These are phyloP conservation scores for Panulirus ornatus DNA, from an alignment of 1,140 invertebrate genomes.

Conservation along the genomic window DNA sequence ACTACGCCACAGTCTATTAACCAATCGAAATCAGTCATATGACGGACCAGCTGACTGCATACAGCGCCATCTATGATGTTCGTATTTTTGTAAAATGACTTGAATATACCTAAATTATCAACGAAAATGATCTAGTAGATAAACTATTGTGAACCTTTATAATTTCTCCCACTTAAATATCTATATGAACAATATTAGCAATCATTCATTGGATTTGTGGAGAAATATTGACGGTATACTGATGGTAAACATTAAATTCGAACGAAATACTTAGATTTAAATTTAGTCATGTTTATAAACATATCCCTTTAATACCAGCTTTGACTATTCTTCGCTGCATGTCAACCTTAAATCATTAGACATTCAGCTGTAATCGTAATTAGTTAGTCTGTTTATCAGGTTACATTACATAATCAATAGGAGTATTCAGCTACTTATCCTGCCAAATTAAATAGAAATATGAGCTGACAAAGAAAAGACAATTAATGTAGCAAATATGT, in stretches of 20 bases:
- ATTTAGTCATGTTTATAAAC: too few species aligned
- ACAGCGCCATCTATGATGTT: slow-evolving; percentile 59
- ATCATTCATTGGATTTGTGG: not conserved
- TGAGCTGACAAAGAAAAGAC: too few species aligned
- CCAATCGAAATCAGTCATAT: slow-evolving; percentile 61
- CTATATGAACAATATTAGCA: not conserved
- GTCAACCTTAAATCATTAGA: too few species aligned
- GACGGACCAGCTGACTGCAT: slow-evolving; percentile 67
- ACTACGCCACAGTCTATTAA: not conserved
- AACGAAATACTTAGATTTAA: not conserved
- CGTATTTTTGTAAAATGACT: slow-evolving; percentile 1
- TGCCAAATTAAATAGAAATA: too few species aligned
- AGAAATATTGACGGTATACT: not conserved
- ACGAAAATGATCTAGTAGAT: not conserved
- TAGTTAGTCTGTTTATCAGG: too few species aligned
- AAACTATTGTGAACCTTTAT: not conserved
- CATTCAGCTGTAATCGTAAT: too few species aligned
- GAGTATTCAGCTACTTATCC: too few species aligned
- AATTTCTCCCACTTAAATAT: not conserved
- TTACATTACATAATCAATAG: too few species aligned
- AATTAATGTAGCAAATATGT: too few species aligned
- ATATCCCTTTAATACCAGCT: too few species aligned
- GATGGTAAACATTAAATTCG: not conserved
- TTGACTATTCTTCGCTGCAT: too few species aligned
- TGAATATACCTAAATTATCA: not conserved